Conservation (phyloP, 2,888 invertebrate species). For the Cynaeus angustus region DNA sequence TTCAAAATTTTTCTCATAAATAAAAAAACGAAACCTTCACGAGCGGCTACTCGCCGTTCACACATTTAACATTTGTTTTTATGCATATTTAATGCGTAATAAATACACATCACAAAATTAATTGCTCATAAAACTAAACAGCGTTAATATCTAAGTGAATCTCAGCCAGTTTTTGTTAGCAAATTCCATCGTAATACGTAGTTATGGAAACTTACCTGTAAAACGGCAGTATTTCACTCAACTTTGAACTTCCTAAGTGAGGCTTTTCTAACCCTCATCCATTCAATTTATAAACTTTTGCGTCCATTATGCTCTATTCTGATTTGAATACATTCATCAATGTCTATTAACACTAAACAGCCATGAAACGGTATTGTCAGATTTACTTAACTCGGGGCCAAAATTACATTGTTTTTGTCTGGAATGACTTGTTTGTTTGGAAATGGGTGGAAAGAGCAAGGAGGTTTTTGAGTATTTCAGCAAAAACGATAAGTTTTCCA, state of each 20-base stretch:
- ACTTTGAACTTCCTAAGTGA: constrained; percentile 27
- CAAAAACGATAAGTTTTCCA: too few relatives aligned
- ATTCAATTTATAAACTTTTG: constrained; percentile 40
- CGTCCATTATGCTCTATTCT: constrained; percentile 31
- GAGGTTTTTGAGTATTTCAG: too few relatives aligned
- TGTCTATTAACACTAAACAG: constrained; percentile 37
- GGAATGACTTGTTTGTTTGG: background rate
- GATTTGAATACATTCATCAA: constrained; percentile 33
- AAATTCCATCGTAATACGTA: constrained; percentile 22
- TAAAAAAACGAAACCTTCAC: too few relatives aligned
- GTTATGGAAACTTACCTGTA: constrained; percentile 29
- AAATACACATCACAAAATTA: constrained; percentile 21
- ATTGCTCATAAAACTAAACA: constrained; percentile 22
- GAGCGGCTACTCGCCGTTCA: too few relatives aligned
- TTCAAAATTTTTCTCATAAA: too few relatives aligned
- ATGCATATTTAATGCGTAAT: constrained; percentile 12
- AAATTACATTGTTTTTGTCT: constrained; percentile 6
- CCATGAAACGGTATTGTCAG: constrained; percentile 27
- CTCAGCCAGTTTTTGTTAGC: constrained; percentile 21
- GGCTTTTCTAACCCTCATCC: constrained; percentile 33
- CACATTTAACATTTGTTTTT: background rate
- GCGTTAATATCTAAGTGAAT: constrained; percentile 15
- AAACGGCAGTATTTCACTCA: constrained; percentile 23
- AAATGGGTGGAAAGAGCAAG: too few relatives aligned
- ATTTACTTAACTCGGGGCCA: constrained; percentile 16